Conservation (phyloP, 2,797 vertebrate species). For the Hylomyscus alleni region DNA sequence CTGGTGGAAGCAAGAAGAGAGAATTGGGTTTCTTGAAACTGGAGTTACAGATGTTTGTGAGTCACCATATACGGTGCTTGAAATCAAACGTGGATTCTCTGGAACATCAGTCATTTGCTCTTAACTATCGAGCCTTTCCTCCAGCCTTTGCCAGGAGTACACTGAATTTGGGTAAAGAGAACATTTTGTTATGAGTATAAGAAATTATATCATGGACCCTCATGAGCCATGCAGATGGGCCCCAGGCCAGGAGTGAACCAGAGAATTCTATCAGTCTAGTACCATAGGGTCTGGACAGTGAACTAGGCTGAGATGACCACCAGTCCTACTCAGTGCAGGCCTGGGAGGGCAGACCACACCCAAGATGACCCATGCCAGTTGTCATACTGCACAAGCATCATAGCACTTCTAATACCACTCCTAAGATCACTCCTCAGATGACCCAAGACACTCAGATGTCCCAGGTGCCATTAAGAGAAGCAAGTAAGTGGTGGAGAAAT, state of each 20-base stretch:
- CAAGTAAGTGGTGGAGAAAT: neutral
- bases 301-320: neutral
- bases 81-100: neutral
- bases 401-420: too few species aligned
- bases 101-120: neutral
- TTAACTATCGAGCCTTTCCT: neutral
- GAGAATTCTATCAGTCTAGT: neutral
- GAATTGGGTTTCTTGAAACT: neutral
- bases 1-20: neutral
- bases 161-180: neutral
- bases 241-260: neutral
- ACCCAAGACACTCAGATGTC: neutral
- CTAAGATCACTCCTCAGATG: neutral
- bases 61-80: neutral
- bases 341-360: neutral
- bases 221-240: neutral
- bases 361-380: neutral
- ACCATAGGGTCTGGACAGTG: accelerated
- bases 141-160: neutral
- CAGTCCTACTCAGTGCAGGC: too few species aligned
- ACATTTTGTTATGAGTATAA: conserved; percentile 1
- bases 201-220: neutral
- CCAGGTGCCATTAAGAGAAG: neutral
- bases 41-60: neutral
- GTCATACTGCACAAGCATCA: too few species aligned